Evolutionary conservation across 2,797 vertebrate genomes (phyloP), one percentile per base, ranked within the genome.

Genomic region (Urocyon cinereoargenteus): DNA sequence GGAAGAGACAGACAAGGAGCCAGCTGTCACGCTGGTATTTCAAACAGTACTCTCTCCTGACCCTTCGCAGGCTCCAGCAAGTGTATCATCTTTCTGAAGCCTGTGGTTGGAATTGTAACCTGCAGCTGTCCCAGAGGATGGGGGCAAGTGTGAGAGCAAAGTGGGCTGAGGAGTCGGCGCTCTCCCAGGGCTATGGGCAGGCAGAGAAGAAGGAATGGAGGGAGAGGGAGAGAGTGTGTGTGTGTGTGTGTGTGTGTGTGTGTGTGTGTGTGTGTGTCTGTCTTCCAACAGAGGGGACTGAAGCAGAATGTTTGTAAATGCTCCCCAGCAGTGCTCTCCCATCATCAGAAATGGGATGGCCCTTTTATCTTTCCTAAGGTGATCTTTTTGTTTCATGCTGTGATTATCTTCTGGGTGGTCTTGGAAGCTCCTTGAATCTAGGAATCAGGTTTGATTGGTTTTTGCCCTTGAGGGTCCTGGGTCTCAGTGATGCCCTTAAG

Each of bases 21-120:
- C 96, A 98, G 97, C 98, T 98, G 98, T 98, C 92, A 92, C 19
- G n/a, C 91, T 98, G 98, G 93, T 97, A 92, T 96, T 98, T 97
- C 98, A 98, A 98, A 95, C 91, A 92, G 77, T 93, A 96, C 84
- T 96, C 97, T 98, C 97, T 98, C 97, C 97, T 98, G 98, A 94
- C 98, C 97, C 96, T 97, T 96, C 77, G 94, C 98, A 97, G 93
- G 96, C 97, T 97, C 96, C 55, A 82, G 96, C 96, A 87, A 98
- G 94, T 96, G 82, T 96, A 92, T 96, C 97, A 93, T 98, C 94
- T 98, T 99, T 97, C 97, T 95, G 77, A 97, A 98, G 93, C 83
- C 97, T 90, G 96, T 96, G 93, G 97, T 97, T 98, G 97, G 86
- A 97, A 98, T 97, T 98, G 94, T 98, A 97, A 98, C 98, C 97